Base-by-base conservation (phyloP, 2,888 invertebrate genomes). In the Lepas anatifera region DNA sequence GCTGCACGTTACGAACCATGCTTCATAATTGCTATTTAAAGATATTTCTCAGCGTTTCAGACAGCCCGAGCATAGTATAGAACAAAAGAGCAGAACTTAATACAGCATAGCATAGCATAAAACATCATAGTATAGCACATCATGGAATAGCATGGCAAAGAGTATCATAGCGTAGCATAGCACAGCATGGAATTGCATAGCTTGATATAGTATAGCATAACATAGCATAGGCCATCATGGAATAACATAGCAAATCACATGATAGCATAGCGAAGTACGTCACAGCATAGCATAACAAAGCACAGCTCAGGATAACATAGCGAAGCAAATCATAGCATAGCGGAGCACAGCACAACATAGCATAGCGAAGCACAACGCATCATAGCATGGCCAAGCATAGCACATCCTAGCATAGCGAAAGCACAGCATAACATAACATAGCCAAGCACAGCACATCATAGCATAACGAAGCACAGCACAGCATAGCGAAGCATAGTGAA, bases 401-500 rank as follows among this genome's bases (percentile, higher is more conserved):
- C 16, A 41, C 41, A 41, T 11, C 58, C 11, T 4, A 29, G 32
- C 18, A 4, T 18, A 22, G 32, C 18, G 18, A 11, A 29, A 29
- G 4, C 6, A 58, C 32, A 4, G 4, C 58, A 58, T 18, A 29
- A 1, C 29, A 52, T 13, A 29, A 13, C 58, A 52, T 52, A 13
- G 39, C 13, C 7, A 10, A 39, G 7, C 39, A 39, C 39, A 39
- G 13, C 16, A 41, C 41, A 41, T 11, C 58, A 58, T 4, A 29
- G 32, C 18, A 4, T 18, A 22, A 18, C 18, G 18, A 11, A 29
- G 32, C 32, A 18, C 58, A 29, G 6, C 25, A 6, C 68, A 18
- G n/a, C 13, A 72, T 2, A 37, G 48, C 25, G 7, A 69, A 18
- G n/a, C 25, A 72, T 22, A n/a, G 16, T n/a, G n/a, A n/a, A n/a